Conservation (phyloP, 2,888 invertebrate genomes). For the Ectropis crepuscularia region DNA sequence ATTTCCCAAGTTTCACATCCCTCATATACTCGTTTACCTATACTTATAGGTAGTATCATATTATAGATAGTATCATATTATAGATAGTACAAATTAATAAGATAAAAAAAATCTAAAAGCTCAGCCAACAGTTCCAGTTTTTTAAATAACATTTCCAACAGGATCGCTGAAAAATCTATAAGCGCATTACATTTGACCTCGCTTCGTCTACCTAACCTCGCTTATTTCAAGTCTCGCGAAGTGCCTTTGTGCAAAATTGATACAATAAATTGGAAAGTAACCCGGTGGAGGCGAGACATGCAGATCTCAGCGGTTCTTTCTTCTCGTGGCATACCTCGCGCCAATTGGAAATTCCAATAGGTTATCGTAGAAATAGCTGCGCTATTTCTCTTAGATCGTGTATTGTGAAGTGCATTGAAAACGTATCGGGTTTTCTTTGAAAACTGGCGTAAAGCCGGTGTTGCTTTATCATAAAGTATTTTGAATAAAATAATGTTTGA, state of each 20-base stretch:
- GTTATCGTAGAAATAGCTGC: constrained; percentile 43
- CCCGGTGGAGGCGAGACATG: constrained; percentile 58
- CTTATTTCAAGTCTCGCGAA: constrained; percentile 33
- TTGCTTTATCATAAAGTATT: not conserved
- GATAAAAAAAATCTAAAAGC: not conserved
- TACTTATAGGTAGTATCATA: no score
- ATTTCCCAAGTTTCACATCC: no score
- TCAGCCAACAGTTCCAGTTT: constrained; percentile 26
- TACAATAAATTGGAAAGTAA: constrained; percentile 69
- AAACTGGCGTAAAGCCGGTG: no score
- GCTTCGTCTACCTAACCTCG: constrained; percentile 21
- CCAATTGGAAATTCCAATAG: constrained; percentile 75
- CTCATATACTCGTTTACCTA: no score
- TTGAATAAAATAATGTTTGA: not conserved
- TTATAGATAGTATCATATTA: no score
- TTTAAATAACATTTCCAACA: constrained; percentile 34
- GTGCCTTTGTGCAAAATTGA: constrained; percentile 61
- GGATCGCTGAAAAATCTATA: constrained; percentile 10
- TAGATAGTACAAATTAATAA: no score
- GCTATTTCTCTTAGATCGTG: constrained; percentile 2
- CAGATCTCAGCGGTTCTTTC: constrained; percentile 65
- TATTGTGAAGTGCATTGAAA: constrained; percentile 7
- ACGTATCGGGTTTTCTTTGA: not conserved
- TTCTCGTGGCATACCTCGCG: constrained; percentile 63
- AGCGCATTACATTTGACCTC: constrained; percentile 22